Evolutionary conservation across 2,113 vertebrate species (phyloP).

Genomic region (Isurus oxyrinchus): DNA sequence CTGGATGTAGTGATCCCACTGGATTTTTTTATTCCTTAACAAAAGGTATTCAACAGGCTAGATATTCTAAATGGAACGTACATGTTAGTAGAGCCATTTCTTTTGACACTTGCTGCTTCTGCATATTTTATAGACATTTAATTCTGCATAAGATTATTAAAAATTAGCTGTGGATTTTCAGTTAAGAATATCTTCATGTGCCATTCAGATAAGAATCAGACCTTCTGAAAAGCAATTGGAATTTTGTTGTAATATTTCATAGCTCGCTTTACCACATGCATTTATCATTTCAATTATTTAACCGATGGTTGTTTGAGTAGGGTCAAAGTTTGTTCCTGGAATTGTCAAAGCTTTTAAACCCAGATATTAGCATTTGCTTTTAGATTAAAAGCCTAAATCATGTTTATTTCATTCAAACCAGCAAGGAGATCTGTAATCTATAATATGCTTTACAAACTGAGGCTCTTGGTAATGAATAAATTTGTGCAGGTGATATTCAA

Average conservation of each 20-base stretch:
- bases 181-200: neutral
- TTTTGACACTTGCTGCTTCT: conserved; percentile 3
- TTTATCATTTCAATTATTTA: neutral
- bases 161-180: conserved; percentile 18
- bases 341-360: conserved; percentile 14
- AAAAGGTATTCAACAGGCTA: conserved; percentile 7
- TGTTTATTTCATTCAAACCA: conserved; percentile 5
- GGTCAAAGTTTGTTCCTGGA: neutral
- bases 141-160: neutral
- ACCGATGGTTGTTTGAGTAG: neutral
- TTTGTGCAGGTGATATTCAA: neutral
- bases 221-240: neutral
- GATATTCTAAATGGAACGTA: neutral
- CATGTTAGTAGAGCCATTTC: neutral
- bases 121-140: conserved; percentile 10
- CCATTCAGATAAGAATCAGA: neutral
- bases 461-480: neutral
- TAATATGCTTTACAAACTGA: neutral
- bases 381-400: neutral
- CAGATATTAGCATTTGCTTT: neutral
- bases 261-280: neutral
- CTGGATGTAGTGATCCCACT: neutral
- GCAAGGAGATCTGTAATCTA: neutral
- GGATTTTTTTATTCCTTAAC: neutral
- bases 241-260: neutral